phyloP scores from a whole-genome alignment of 2,888 invertebrate species.

The Pelosia muscerda region DNA sequence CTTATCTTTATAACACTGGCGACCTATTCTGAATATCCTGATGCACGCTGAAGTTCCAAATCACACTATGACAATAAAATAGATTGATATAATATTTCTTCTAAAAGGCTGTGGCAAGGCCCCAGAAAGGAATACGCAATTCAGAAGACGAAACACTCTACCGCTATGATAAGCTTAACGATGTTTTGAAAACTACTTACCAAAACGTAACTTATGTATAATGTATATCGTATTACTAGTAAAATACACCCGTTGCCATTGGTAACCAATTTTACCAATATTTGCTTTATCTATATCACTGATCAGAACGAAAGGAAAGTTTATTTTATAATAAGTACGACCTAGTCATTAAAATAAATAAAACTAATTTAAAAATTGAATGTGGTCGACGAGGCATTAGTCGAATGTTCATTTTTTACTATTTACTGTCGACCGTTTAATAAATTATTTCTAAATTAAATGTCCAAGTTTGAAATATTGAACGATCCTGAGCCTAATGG shows the following conservation, averaged over 20 bases:
- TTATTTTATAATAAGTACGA: not conserved
- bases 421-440: slow-evolving; percentile 23
- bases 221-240: slow-evolving; percentile 3
- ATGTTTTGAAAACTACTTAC: not conserved
- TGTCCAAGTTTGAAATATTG: not conserved
- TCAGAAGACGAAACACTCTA: no score
- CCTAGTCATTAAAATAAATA: slow-evolving; percentile 22
- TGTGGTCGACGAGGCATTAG: slow-evolving; percentile 26
- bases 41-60: no score
- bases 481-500: not conserved
- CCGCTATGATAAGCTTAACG: not conserved
- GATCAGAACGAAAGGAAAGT: slow-evolving; percentile 19
- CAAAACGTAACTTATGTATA: not conserved
- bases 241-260: not conserved
- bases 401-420: slow-evolving; percentile 17
- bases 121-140: no score
- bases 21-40: no score
- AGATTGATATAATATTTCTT: no score
- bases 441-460: not conserved
- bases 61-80: no score
- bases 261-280: slow-evolving; percentile 9
- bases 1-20: no score
- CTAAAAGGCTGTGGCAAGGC: no score
- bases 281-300: slow-evolving; percentile 31
- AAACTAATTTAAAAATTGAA: slow-evolving; percentile 28